These are phyloP conservation scores for Leptinotarsa juncta DNA, from an alignment of 2,888 invertebrate genomes.

Conservation along the genomic window DNA sequence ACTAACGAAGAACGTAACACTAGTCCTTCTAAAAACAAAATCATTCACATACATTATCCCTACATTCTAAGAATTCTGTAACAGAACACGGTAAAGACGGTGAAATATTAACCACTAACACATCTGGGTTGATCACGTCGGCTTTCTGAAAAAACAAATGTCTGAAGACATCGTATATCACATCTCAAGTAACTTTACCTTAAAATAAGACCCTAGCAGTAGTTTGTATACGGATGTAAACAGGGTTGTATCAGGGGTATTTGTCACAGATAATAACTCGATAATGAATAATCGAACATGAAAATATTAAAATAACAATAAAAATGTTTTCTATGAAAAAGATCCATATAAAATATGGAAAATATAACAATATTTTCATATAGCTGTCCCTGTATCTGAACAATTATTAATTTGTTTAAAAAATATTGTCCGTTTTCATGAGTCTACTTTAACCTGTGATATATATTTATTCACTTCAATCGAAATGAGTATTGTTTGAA, in stretches of 20 bases:
- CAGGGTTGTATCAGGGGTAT: not conserved
- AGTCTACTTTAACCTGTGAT: too few species aligned
- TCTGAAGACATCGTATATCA: conserved; percentile 37
- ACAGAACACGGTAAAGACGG: conserved; percentile 8
- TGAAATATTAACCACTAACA: conserved; percentile 40
- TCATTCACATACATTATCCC: not conserved
- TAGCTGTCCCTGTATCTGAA: too few species aligned
- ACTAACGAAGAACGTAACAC: not conserved
- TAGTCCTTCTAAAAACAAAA: not conserved
- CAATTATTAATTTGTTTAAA: too few species aligned
- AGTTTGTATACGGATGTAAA: not conserved
- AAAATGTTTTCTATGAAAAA: too few species aligned
- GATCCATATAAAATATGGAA: too few species aligned
- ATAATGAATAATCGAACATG: too few species aligned
- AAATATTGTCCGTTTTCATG: too few species aligned
- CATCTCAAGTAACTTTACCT: conserved; percentile 35
- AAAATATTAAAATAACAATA: too few species aligned
- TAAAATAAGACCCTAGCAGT: conserved; percentile 28
- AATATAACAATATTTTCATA: too few species aligned
- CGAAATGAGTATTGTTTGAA: too few species aligned
- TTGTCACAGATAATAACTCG: not conserved
- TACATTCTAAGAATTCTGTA: conserved; percentile 17
- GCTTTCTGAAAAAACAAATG: conserved; percentile 34
- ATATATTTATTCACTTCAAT: too few species aligned
- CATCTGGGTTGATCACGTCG: conserved; percentile 37